Evolutionary conservation across 1,140 invertebrate species (phyloP).

Genomic region (Caerostris extrusa): DNA sequence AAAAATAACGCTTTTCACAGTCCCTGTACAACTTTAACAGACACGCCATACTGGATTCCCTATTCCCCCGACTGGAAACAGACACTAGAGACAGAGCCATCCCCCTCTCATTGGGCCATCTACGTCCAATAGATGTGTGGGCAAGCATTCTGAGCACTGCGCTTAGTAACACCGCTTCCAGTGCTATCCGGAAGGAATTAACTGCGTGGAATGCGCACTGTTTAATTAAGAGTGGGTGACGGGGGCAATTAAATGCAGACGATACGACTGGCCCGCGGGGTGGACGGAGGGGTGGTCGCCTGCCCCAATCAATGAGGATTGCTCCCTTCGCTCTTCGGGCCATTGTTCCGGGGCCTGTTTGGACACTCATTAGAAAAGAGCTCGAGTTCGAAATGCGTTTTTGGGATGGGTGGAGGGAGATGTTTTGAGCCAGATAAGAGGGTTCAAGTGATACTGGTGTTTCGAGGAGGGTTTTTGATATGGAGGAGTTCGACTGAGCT

Average conservation of each 20-base stretch:
- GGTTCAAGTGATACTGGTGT: too few species aligned
- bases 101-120: not conserved
- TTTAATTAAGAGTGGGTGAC: constrained; percentile 23
- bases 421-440: too few species aligned
- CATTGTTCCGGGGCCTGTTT: not conserved
- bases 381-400: not conserved
- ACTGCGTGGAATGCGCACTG: constrained; percentile 3
- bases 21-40: not conserved
- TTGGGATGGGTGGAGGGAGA: too few species aligned
- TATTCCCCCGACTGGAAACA: not conserved
- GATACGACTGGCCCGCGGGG: constrained; percentile 26
- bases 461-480: too few species aligned
- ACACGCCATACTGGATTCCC: not conserved
- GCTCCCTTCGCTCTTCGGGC: not conserved
- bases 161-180: not conserved
- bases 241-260: constrained; percentile 21
- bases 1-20: not conserved
- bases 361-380: not conserved
- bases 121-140: not conserved
- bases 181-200: not conserved
- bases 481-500: too few species aligned
- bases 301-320: not conserved
- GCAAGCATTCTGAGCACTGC: not conserved
- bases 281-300: not conserved
- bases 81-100: too few species aligned